phyloP scores from a whole-genome alignment of 2,113 vertebrate genomes.

The Pachyramphus minor region DNA sequence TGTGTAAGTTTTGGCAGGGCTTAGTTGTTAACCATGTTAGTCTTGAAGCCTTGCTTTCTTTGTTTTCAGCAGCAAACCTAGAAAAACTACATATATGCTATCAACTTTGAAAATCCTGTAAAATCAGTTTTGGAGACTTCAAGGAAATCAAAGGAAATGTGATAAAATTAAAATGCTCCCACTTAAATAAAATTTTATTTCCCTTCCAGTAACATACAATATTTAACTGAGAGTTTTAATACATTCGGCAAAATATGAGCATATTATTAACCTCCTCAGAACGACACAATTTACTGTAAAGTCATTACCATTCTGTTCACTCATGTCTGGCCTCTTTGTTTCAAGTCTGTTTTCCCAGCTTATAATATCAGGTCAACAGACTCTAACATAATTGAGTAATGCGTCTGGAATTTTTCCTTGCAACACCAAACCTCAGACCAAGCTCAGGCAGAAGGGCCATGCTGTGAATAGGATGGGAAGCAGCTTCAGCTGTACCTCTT shows the following conservation, averaged over 20 bases:
- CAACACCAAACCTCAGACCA: constrained; percentile 62
- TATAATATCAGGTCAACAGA: constrained; percentile 67
- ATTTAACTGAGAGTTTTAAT: constrained; percentile 61
- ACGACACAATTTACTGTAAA: constrained; percentile 55
- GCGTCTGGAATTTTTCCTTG: constrained; percentile 66
- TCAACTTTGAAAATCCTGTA: constrained; percentile 46
- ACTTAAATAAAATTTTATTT: constrained; percentile 56
- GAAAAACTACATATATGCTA: constrained; percentile 8
- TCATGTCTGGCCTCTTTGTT: constrained; percentile 66
- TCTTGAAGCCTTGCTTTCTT: constrained; percentile 6
- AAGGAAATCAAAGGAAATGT: constrained; percentile 62
- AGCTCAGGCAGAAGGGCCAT: neutral
- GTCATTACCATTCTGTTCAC: constrained; percentile 50
- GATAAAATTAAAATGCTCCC: constrained; percentile 58
- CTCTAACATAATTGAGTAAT: constrained; percentile 60
- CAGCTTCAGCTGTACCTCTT: neutral
- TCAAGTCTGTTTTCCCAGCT: constrained; percentile 66
- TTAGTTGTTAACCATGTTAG: constrained; percentile 6
- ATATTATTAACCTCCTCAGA: constrained; percentile 60
- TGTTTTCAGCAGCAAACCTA: constrained; percentile 31
- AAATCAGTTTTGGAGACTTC: constrained; percentile 48
- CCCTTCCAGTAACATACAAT: constrained; percentile 62
- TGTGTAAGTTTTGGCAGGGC: constrained; percentile 40
- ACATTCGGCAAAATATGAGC: constrained; percentile 36
- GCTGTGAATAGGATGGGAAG: constrained; percentile 27